Base-by-base conservation (phyloP, 2,797 vertebrate species). In the Sebastes cheni region DNA sequence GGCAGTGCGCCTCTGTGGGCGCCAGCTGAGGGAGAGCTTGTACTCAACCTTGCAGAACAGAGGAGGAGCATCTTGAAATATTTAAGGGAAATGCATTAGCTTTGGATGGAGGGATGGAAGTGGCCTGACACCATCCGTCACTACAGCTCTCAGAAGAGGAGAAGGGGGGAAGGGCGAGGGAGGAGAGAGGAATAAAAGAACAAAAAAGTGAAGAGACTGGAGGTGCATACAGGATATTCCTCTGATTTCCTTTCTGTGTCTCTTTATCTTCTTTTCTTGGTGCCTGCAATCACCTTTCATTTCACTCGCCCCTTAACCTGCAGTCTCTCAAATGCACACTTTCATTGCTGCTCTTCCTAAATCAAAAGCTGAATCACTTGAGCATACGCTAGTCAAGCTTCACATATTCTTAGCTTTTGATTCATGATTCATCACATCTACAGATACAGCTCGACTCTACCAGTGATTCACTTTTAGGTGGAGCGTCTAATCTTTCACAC, bases 71-170 rank as follows among this genome's bases (percentile, higher is more conserved):
- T 85, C 79, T 91, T 95, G 89, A 96, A 96, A 96, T 96, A 96
- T 96, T 96, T 93, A 96, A 89, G 83, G 83, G 83, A 89, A 95
- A 91, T 87, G 91, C 95, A 95, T 96, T 96, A 96, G 91, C 88
- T 91, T 83, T 89, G 90, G 89, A 86, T 50, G 23, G 83, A 84
- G 84, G 78, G 73, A 39, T 86, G 77, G 85, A 82, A 76, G 81
- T 73, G 76, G 77, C 69, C 85, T 81, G 87, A 89, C 86, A 58
- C 75, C 67, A 69, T 71, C 59, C 67, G 80, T 87, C 39, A 85
- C 91, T 87, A 73, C 86, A 88, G 89, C 92, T 92, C 91, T 88
- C 90, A 79, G 71, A 85, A 73, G 81, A 92, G 78, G 80, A 88
- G 87, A 84, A 79, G 64, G 69, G 60, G 65, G 65, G 61, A 13